These are phyloP conservation scores for Bombylius major DNA, from an alignment of 2,888 invertebrate genomes.

Conservation along the genomic window DNA sequence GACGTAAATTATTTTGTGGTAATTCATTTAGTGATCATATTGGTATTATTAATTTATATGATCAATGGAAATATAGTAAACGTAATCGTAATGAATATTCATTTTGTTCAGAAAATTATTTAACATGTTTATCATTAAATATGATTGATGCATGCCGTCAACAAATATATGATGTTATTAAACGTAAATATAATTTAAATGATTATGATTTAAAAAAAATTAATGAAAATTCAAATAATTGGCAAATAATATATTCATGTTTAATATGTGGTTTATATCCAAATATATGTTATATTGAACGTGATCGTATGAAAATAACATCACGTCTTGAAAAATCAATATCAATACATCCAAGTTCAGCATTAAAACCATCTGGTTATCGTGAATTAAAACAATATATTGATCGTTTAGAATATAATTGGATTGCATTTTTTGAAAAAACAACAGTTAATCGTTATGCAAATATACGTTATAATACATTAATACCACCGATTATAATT, in stretches of 20 bases:
- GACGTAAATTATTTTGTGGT: slow-evolving; percentile 57
- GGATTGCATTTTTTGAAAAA: slow-evolving; percentile 82
- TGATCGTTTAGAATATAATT: slow-evolving; percentile 54
- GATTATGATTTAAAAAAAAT: slow-evolving; percentile 54
- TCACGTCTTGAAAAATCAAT: slow-evolving; percentile 48
- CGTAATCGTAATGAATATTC: slow-evolving; percentile 47
- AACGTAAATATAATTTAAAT: slow-evolving; percentile 40
- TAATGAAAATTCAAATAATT: slow-evolving; percentile 71
- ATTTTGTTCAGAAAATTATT: slow-evolving; percentile 64
- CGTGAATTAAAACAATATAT: slow-evolving; percentile 23
- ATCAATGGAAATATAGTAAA: slow-evolving; percentile 37
- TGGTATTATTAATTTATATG: slow-evolving; percentile 68
- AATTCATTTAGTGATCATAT: slow-evolving; percentile 83
- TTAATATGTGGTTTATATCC: slow-evolving; percentile 84
- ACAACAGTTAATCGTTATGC: slow-evolving; percentile 55
- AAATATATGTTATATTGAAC: slow-evolving; percentile 63
- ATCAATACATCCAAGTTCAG: slow-evolving; percentile 49
- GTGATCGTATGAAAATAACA: slow-evolving; percentile 46
- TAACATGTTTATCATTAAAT: slow-evolving; percentile 76
- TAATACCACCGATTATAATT: slow-evolving; percentile 69
- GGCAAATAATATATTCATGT: slow-evolving; percentile 85
- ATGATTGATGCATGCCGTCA: slow-evolving; percentile 75
- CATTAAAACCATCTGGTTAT: slow-evolving; percentile 21
- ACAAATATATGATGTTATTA: slow-evolving; percentile 69
- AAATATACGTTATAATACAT: slow-evolving; percentile 64